These are phyloP conservation scores for Lagorchestes hirsutus DNA, from an alignment of 2,797 vertebrate species.

Conservation along the genomic window DNA sequence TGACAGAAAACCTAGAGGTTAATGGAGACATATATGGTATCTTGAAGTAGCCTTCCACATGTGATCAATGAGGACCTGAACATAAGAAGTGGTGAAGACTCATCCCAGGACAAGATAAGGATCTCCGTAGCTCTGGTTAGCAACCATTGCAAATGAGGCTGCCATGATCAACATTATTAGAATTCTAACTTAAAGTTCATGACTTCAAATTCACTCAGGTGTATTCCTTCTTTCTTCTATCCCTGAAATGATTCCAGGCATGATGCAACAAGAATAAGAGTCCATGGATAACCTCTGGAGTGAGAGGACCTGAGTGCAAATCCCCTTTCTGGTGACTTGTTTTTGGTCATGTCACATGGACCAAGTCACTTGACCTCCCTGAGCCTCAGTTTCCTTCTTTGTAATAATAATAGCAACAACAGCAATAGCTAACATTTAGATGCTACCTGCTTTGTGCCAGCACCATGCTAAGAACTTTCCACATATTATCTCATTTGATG, in stretches of 20 bases:
- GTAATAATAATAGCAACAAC: not conserved
- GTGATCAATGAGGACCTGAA: not conserved
- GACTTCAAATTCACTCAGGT: not conserved
- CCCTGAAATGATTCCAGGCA: not conserved
- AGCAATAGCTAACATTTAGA: not conserved
- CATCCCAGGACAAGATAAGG: not conserved
- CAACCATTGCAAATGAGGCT: not conserved
- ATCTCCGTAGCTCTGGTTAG: not conserved
- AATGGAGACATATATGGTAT: not conserved
- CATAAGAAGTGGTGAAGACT: not conserved
- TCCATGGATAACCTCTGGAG: not conserved
- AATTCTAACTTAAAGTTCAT: not conserved
- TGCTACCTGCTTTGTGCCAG: not conserved
- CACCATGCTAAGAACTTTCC: not conserved
- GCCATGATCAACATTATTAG: not conserved
- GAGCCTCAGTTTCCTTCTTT: not conserved
- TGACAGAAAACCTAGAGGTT: not conserved
- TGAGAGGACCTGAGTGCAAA: not conserved
- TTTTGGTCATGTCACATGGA: not conserved
- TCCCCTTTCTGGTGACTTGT: not conserved
- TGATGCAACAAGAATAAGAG: not conserved
- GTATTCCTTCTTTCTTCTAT: not conserved
- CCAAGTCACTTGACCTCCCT: not conserved
- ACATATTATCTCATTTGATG: not conserved
- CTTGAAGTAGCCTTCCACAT: not conserved